Evolutionary conservation across 1,140 invertebrate species (phyloP).

Genomic region (Drosophila sp.): DNA sequence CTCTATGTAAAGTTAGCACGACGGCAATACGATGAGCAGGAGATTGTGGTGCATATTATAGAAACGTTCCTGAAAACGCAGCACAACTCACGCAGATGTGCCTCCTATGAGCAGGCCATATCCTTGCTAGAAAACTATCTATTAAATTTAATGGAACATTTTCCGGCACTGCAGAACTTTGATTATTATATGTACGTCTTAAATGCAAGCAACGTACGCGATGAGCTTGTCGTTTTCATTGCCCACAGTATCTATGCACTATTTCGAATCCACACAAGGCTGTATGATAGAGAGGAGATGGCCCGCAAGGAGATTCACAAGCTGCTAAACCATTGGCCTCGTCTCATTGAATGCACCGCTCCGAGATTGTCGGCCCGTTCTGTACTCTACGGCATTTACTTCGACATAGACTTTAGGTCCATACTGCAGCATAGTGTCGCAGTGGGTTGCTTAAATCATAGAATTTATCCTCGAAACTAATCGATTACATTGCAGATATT

Average conservation of each 20-base stretch:
- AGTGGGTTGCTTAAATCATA: background rate
- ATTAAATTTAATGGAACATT: slow-evolving; percentile 23
- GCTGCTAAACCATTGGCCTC: slow-evolving; percentile 42
- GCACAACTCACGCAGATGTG: background rate
- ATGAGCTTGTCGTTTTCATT: slow-evolving; percentile 48
- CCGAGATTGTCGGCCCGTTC: slow-evolving; percentile 8
- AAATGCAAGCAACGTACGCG: background rate
- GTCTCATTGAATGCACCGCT: slow-evolving; percentile 11
- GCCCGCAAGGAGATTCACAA: slow-evolving; percentile 38
- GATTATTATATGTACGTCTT: slow-evolving; percentile 34
- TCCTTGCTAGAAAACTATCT: slow-evolving; percentile 37
- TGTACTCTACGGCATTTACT: slow-evolving; percentile 51
- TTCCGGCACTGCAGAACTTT: slow-evolving; percentile 33
- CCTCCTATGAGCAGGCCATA: slow-evolving; percentile 29
- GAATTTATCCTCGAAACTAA: too few relatives aligned
- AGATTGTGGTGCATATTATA: slow-evolving; percentile 57
- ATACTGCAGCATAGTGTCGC: slow-evolving; percentile 1
- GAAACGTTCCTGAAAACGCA: slow-evolving; percentile 49
- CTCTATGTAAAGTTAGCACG: slow-evolving; percentile 52
- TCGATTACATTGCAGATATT: slow-evolving; percentile 35
- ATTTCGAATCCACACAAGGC: slow-evolving; percentile 32
- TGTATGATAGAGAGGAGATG: slow-evolving; percentile 16
- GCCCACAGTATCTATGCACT: slow-evolving; percentile 47
- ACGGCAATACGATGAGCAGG: slow-evolving; percentile 35
- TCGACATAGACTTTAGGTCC: slow-evolving; percentile 35